phyloP scores from a whole-genome alignment of 2,797 vertebrate species.

The Arnoldichthys spilopterus region DNA sequence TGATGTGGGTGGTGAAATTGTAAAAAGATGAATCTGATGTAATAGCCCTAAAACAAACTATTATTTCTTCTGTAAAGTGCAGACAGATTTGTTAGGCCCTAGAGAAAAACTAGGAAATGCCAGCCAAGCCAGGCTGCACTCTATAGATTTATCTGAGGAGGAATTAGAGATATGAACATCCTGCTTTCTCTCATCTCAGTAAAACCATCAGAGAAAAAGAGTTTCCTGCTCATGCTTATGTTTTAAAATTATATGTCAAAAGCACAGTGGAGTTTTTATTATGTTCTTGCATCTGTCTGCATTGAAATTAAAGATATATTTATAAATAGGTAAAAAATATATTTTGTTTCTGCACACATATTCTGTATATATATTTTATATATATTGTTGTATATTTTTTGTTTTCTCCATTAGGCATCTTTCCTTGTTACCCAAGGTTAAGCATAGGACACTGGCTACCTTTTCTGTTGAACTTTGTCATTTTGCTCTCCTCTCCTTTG shows the following conservation, averaged over 20 bases:
- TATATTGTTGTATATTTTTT: too few species aligned
- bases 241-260: background rate
- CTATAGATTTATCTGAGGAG: slow-evolving; percentile 7
- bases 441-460: too few species aligned
- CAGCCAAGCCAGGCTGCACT: background rate
- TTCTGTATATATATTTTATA: too few species aligned
- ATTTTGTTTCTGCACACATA: background rate
- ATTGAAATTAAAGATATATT: background rate
- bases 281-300: background rate
- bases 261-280: background rate
- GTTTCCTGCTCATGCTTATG: background rate
- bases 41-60: background rate
- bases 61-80: background rate
- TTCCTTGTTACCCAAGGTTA: too few species aligned
- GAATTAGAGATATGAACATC: slow-evolving; percentile 12
- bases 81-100: slow-evolving; percentile 1
- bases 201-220: slow-evolving; percentile 1
- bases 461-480: background rate
- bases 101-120: slow-evolving; percentile 10
- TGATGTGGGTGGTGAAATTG: background rate
- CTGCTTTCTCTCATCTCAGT: slow-evolving; percentile 4
- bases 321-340: background rate
- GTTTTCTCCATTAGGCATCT: background rate
- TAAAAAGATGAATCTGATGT: background rate
- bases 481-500: background rate